Percentiles rank a stretch among this genome's conserved stretches.
Evolutionary conservation across 2,797 vertebrate genomes (phyloP).

Genomic region (Chelon labrosus): DNA sequence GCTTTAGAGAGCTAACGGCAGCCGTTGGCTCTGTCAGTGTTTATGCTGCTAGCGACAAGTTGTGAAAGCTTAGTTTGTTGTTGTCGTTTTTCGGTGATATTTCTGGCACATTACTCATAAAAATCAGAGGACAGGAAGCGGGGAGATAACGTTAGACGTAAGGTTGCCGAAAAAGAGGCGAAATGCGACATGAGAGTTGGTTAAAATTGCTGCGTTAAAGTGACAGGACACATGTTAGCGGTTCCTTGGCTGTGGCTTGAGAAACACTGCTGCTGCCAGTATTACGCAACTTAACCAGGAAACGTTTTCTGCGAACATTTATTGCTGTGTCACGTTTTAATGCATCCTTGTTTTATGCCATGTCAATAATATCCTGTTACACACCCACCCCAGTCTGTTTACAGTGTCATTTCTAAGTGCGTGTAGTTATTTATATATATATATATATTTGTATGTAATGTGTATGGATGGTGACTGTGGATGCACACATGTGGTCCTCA

Average conservation of each 20-base stretch:
- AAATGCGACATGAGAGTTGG: background rate
- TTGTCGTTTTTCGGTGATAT: too few relatives aligned
- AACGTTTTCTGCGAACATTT: slow-evolving; percentile 23
- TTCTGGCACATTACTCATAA: too few relatives aligned
- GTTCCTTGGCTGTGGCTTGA: background rate
- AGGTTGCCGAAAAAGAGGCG: background rate
- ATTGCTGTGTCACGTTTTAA: background rate
- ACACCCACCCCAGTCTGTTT: background rate
- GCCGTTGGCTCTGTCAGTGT: slow-evolving; percentile 16
- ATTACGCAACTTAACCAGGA: slow-evolving; percentile 48
- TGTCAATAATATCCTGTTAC: background rate
- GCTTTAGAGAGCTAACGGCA: background rate
- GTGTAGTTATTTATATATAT: too few relatives aligned
- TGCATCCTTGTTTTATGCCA: background rate
- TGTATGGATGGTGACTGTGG: background rate
- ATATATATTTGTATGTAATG: too few relatives aligned
- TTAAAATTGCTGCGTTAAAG: background rate
- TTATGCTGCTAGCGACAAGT: slow-evolving; percentile 38
- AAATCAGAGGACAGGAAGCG: accelerated
- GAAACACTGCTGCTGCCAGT: slow-evolving; percentile 7
- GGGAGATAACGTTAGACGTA: background rate
- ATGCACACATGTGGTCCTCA: slow-evolving; percentile 17
- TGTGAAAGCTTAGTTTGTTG: slow-evolving; percentile 14
- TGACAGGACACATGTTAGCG: background rate
- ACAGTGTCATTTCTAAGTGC: background rate